A percentile compares a stretch with the other conserved stretches of the same genome.
Conservation (phyloP, 2,113 vertebrate species). For the Australoheros scitulus region DNA sequence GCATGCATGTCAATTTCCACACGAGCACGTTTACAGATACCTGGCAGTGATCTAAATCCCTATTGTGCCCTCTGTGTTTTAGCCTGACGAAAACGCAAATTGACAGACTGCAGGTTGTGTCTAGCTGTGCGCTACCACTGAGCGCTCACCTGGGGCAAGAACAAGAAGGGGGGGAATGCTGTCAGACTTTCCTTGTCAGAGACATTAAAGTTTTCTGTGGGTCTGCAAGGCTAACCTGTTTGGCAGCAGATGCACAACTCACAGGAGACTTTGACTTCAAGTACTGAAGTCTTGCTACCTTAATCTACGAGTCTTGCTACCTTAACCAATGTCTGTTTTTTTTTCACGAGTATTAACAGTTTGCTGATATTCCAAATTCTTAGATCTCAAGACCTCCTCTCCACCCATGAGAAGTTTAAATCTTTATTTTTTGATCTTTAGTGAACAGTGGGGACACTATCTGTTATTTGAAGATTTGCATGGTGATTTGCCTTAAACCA, state of each 20-base stretch:
- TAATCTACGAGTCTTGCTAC: background rate
- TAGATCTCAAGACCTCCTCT: background rate
- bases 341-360: background rate
- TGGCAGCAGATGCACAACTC: constrained; percentile 14
- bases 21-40: background rate
- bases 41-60: constrained; percentile 26
- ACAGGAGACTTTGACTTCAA: constrained; percentile 6
- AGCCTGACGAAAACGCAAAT: constrained; percentile 55
- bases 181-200: constrained; percentile 20
- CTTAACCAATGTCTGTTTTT: background rate
- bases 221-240: background rate
- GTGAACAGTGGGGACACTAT: background rate
- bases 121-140: constrained; percentile 48
- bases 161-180: background rate
- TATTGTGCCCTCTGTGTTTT: constrained; percentile 1
- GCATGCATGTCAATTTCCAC: background rate
- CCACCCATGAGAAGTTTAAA: background rate
- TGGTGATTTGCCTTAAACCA: constrained; percentile 34
- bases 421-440: background rate
- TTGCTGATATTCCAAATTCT: background rate
- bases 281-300: background rate
- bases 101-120: constrained; percentile 60
- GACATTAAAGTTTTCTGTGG: constrained; percentile 33
- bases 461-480: constrained; percentile 48
- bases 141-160: constrained; percentile 42